Percentiles rank a stretch among this genome's conserved stretches.
Conservation (phyloP, 53 echinoderm and acorn worm genomes). For the Holothuria scabra region DNA sequence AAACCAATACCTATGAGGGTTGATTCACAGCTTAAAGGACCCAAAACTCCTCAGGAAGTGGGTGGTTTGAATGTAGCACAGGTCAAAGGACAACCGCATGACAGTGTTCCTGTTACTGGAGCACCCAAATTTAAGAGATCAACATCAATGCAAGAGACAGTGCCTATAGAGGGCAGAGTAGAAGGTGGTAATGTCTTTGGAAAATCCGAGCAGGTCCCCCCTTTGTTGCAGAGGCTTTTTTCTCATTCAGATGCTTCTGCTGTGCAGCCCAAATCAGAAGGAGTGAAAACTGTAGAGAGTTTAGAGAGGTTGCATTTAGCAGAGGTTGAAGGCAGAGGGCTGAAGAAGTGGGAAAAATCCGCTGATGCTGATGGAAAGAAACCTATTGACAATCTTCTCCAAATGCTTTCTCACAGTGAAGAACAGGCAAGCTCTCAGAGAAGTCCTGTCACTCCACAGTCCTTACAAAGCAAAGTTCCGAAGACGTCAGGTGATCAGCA, state of each 20-base stretch:
- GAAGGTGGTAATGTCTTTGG: slow-evolving; percentile 42
- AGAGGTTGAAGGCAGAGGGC: slow-evolving; percentile 30
- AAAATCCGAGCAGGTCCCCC: slow-evolving; percentile 34
- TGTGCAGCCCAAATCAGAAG: not conserved
- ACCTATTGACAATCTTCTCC: slow-evolving; percentile 62
- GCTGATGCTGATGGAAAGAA: slow-evolving; percentile 19
- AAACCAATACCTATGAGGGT: slow-evolving; percentile 79
- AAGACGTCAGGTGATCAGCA: not conserved
- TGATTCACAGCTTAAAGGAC: slow-evolving; percentile 29
- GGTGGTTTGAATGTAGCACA: slow-evolving; percentile 1
- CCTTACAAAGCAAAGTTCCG: slow-evolving; percentile 9
- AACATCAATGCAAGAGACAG: slow-evolving; percentile 39
- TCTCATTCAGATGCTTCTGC: slow-evolving; percentile 18
- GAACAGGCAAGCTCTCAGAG: slow-evolving; percentile 47
- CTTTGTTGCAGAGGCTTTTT: slow-evolving; percentile 24
- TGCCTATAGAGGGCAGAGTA: not conserved
- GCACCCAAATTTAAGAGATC: slow-evolving; percentile 19
- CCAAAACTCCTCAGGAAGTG: slow-evolving; percentile 3
- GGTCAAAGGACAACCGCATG: slow-evolving; percentile 53
- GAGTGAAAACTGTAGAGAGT: slow-evolving; percentile 84
- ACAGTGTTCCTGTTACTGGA: not conserved
- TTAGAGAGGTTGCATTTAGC: slow-evolving; percentile 74
- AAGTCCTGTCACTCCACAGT: slow-evolving; percentile 26
- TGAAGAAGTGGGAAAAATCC: not conserved
- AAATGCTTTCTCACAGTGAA: slow-evolving; percentile 56